These are phyloP conservation scores for Petrocephalus microphthalmus DNA, from an alignment of 2,113 vertebrate species.

Conservation along the genomic window DNA sequence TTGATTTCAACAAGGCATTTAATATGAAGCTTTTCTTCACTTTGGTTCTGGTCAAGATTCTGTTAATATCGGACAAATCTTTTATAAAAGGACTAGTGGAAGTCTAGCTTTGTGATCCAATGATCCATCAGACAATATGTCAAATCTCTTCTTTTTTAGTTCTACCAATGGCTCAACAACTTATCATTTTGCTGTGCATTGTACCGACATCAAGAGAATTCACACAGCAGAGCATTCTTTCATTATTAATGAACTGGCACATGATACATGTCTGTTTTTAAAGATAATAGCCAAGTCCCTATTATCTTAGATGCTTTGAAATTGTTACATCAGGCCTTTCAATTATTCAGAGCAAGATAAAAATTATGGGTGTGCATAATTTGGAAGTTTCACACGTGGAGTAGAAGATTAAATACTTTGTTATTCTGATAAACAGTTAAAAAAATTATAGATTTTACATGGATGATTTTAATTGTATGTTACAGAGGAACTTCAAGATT, in stretches of 20 bases:
- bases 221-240: neutral
- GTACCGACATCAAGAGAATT: neutral
- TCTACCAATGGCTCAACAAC: neutral
- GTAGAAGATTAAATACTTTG: neutral
- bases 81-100: neutral
- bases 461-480: neutral
- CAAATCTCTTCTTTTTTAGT: neutral
- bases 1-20: neutral
- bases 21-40: neutral
- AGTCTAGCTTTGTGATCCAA: neutral
- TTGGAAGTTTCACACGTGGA: neutral
- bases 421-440: neutral
- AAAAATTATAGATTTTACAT: neutral
- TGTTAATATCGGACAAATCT: neutral
- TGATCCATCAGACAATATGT: neutral
- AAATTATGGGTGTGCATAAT: neutral
- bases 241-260: neutral
- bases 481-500: neutral
- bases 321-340: neutral
- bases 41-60: neutral
- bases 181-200: neutral
- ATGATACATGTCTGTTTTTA: neutral
- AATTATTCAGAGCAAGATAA: neutral
- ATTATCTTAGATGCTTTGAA: slow-evolving; percentile 3
- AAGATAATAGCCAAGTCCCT: neutral